phyloP scores from a whole-genome alignment of 2,888 invertebrate species.

The Lochmaea capreae region DNA sequence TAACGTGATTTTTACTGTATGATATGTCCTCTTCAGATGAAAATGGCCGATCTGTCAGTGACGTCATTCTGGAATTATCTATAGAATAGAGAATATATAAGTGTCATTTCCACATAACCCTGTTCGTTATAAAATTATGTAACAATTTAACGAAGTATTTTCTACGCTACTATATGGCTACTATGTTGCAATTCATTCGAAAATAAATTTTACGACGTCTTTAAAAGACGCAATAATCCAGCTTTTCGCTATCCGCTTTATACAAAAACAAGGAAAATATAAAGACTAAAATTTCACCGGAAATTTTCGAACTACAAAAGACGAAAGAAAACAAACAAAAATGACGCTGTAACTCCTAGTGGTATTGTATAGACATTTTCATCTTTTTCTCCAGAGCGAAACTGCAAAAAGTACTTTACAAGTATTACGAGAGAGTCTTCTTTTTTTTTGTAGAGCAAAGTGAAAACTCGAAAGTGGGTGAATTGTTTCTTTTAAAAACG shows the following conservation, averaged over 20 bases:
- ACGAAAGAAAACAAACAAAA: slow-evolving; percentile 11
- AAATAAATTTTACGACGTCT: not conserved
- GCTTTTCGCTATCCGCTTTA: not conserved
- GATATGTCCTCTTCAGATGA: too few relatives aligned
- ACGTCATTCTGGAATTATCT: too few relatives aligned
- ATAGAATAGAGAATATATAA: too few relatives aligned
- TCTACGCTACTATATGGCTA: not conserved
- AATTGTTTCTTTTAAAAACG: slow-evolving; percentile 4
- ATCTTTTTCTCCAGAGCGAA: slow-evolving; percentile 1
- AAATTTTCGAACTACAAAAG: slow-evolving; percentile 1
- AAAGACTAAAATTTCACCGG: not conserved
- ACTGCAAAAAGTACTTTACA: slow-evolving; percentile 11
- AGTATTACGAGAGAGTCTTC: not conserved
- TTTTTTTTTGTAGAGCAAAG: not conserved
- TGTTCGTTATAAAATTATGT: not conserved
- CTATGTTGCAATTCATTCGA: not conserved
- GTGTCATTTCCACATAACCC: too few relatives aligned
- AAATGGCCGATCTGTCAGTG: too few relatives aligned
- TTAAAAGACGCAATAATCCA: not conserved
- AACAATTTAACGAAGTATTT: not conserved
- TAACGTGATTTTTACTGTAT: too few relatives aligned
- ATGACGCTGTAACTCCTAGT: slow-evolving; percentile 1
- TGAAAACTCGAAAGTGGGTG: not conserved
- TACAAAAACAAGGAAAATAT: not conserved
- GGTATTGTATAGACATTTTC: slow-evolving; percentile 13